A percentile compares a stretch with the other conserved stretches of the same genome.
These are phyloP conservation scores for Zosterops japonicus DNA, from an alignment of 2,113 vertebrate genomes.

Conservation along the genomic window DNA sequence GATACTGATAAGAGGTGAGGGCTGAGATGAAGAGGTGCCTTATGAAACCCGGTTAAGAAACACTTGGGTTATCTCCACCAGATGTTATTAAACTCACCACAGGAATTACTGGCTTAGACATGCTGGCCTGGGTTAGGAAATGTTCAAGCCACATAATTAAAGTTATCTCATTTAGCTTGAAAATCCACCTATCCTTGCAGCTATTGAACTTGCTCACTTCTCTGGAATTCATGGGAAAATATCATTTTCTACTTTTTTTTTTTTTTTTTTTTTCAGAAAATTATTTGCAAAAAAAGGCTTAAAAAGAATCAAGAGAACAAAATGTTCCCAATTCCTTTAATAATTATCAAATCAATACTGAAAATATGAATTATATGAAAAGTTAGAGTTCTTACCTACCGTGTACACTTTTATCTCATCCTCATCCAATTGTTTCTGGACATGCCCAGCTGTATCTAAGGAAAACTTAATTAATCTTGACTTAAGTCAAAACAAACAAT, in stretches of 20 bases:
- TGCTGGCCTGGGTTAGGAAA: not conserved
- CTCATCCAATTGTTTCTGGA: not conserved
- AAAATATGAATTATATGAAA: not conserved
- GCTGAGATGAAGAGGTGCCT: constrained; percentile 3
- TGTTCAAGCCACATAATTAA: not conserved
- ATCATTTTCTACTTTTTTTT: not conserved
- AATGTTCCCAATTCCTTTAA: not conserved
- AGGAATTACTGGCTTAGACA: constrained; percentile 11
- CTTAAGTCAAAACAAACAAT: constrained; percentile 13
- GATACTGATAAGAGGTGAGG: not conserved
- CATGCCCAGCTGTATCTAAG: not conserved
- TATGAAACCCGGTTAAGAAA: constrained; percentile 18
- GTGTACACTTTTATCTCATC: not conserved
- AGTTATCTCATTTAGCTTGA: not conserved
- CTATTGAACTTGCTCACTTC: not conserved
- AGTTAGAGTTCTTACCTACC: not conserved
- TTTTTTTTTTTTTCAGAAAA: not conserved
- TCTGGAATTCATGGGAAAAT: not conserved
- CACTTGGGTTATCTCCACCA: not conserved
- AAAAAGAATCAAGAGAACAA: not conserved
- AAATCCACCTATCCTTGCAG: not conserved
- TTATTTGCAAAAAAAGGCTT: not conserved
- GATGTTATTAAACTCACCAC: constrained; percentile 11
- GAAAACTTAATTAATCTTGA: constrained; percentile 6
- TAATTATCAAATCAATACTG: not conserved